phyloP scores from a whole-genome alignment of 1,140 invertebrate species.

The Brachionus asplanchnoidis region DNA sequence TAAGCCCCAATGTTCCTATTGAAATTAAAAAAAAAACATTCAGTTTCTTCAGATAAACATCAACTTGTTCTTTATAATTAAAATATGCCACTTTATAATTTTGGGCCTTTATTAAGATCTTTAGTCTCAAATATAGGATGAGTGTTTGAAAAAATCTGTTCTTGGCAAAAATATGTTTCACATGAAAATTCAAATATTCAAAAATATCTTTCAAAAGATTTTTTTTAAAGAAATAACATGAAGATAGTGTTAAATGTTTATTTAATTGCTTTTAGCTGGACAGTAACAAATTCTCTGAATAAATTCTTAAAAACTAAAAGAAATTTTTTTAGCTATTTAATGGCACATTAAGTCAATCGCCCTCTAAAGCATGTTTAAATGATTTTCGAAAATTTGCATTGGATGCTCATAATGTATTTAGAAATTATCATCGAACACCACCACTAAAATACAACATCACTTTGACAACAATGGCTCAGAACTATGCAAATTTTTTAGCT shows the following conservation, averaged over 20 bases:
- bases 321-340: neutral
- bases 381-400: neutral
- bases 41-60: neutral
- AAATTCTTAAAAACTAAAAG: no score
- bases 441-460: neutral
- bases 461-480: neutral
- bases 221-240: neutral
- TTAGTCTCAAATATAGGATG: neutral
- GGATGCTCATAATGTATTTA: neutral
- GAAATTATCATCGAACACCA: neutral
- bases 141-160: neutral
- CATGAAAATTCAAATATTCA: no score
- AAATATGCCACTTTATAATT: neutral
- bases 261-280: neutral
- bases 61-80: no score
- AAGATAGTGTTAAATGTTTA: neutral
- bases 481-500: neutral
- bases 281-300: neutral
- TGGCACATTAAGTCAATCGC: neutral
- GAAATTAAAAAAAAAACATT: neutral
- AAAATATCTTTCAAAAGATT: neutral
- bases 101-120: neutral
- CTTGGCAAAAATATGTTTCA: neutral
- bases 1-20: no score
- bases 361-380: neutral